Evolutionary conservation across 35 echinoderm and acorn worm genomes (phyloP), one percentile per base, ranked within the genome.

Genomic region (Heliocidaris tuberculata): DNA sequence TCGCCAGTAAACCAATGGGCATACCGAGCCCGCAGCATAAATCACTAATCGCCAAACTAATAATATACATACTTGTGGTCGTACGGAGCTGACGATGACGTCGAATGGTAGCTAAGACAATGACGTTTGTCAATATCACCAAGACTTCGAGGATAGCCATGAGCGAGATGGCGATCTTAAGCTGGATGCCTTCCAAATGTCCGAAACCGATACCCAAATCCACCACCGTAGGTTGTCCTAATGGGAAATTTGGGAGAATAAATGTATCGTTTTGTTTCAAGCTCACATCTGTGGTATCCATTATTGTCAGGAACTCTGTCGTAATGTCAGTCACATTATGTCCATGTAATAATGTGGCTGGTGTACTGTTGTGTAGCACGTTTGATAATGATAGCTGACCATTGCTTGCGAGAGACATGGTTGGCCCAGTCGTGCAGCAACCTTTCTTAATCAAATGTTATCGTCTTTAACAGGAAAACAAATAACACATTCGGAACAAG

Each of bases 1-100:
- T 95, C 48, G 94, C 86, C 6, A 95, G 24, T 27, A 95, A 61
- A 16, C 94, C 94, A 19, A 95, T 95, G 29, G 94, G 94, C 88
- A 95, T 95, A 10, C 86, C 86, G 1, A 95, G 15, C 52, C 48
- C 94, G 49, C 86, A 86, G 56, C 48, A 61, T 12, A 95, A 49
- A 90, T 95, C 94, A n/a, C 94, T 95, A 2, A 95, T 35, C 88
- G 94, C 94, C 19, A 95, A 47, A 60, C 94, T 95, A 24, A 95
- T 52, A 5, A 95, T 88, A 48, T 95, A 95, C 24, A 86, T 49
- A 47, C 27, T 95, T n/a, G 94, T 95, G 31, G 50, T 95, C 31
- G 94, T 95, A 60, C 94, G 94, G n/a, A 95, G 48, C 21, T 49
- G 30, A 15, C 56, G 35, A 90, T 95, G 88, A n/a, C 94, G 49